phyloP scores from a whole-genome alignment of 2,113 vertebrate genomes.

The Ameiurus melas region DNA sequence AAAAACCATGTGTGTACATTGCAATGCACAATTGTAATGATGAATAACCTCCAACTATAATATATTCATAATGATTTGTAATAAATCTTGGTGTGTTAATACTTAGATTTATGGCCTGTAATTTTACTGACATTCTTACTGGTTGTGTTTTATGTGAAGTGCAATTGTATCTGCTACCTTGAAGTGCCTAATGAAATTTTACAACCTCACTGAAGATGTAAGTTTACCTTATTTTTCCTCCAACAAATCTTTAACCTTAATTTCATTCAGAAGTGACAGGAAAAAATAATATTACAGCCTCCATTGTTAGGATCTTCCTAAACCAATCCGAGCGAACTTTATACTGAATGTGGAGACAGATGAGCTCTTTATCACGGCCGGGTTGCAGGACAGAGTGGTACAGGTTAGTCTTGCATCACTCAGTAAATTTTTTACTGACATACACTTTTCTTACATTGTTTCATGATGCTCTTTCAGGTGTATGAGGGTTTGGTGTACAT shows the following conservation, averaged over 20 bases:
- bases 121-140: not conserved
- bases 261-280: not conserved
- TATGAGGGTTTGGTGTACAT: conserved; percentile 82
- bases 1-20: not conserved
- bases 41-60: not conserved
- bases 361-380: conserved; percentile 81
- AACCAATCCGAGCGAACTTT: conserved; percentile 76
- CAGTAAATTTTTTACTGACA: not conserved
- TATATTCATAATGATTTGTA: not conserved
- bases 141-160: conserved; percentile 55
- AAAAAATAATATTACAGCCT: not conserved
- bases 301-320: conserved; percentile 74
- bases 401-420: conserved; percentile 65
- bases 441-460: not conserved
- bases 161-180: conserved; percentile 80
- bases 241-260: not conserved
- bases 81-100: not conserved
- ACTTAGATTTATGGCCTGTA: not conserved
- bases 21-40: not conserved
- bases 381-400: conserved; percentile 80
- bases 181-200: conserved; percentile 81
- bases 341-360: conserved; percentile 81
- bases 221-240: conserved; percentile 42
- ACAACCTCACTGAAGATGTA: conserved; percentile 79
- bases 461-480: conserved; percentile 64